Base-by-base conservation (phyloP, 1,140 invertebrate species). In the Drosophila miranda region DNA sequence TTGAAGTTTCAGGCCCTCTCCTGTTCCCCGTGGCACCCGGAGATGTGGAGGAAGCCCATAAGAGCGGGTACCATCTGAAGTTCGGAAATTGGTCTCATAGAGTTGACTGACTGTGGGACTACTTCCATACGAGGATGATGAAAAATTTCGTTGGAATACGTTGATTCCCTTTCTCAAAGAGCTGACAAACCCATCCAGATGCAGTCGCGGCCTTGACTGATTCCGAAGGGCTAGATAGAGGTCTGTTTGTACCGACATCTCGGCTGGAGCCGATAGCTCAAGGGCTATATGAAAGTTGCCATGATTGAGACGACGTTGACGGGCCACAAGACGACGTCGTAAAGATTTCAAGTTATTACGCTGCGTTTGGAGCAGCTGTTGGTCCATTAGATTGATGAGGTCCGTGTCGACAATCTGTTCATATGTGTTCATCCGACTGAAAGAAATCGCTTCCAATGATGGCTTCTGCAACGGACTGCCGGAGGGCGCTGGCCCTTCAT, bases 301-400 rank as follows among this genome's bases (percentile, higher is more conserved):
- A 23, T 95, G 93, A 55, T 94, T 93, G 1, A 95, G 91, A 66
- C 94, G 93, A 2, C 90, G 82, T 51, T 94, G 93, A 46, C 93
- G 92, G 1, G 93, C 93, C 34, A 90, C 62, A 6, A 84, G 57
- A 30, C 71, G 81, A 8, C 78, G 73, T 6, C 57, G 70, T 13
- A 90, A 52, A 16, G 88, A 55, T n/a, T 73, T 61, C n/a, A 90
- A 45, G 54, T 90, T 78, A 28, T 89, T 89, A 9, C 66, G 72
- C 2, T 74, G 69, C 8, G 72, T 55, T 45, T 69, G 78, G 0
- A 89, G 62, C 11, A 89, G 48, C 51, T 89, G 87, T 51, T 89
- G 87, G 49, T 89, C 84, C 52, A 88, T 72, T 4, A 87, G 30
- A 45, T 87, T 87, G 11, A 87, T 88, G 23, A 87, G 63, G 63